These are phyloP conservation scores for Philhelius pedissequus DNA, from an alignment of 2,888 invertebrate genomes.

Conservation along the genomic window DNA sequence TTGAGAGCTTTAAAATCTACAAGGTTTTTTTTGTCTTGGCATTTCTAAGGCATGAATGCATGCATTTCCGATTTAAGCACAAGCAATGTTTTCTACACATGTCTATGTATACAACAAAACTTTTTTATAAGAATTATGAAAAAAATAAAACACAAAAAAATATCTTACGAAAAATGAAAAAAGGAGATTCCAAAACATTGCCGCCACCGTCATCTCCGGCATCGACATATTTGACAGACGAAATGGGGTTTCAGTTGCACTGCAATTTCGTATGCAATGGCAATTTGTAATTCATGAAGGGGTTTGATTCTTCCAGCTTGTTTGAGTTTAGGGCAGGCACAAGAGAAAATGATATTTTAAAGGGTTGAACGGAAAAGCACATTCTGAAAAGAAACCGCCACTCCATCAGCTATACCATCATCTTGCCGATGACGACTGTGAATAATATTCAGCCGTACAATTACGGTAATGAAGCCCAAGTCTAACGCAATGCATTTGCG, in stretches of 20 bases:
- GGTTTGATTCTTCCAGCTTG: constrained; percentile 24
- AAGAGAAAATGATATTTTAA: neutral
- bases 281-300: constrained; percentile 22
- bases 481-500: constrained; percentile 23
- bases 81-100: constrained; percentile 1
- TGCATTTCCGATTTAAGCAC: constrained; percentile 32
- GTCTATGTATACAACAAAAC: neutral
- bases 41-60: constrained; percentile 60
- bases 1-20: constrained; percentile 18
- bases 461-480: neutral
- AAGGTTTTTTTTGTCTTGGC: constrained; percentile 20
- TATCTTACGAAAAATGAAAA: constrained; percentile 12
- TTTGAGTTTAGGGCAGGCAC: neutral
- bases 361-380: constrained; percentile 27
- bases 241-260: constrained; percentile 56
- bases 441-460: constrained; percentile 13
- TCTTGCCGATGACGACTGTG: neutral
- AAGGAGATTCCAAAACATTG: constrained; percentile 6
- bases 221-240: constrained; percentile 47
- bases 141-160: neutral
- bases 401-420: neutral
- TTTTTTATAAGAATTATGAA: neutral
- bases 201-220: constrained; percentile 19
- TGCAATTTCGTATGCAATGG: constrained; percentile 10
- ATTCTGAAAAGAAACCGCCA: neutral